A percentile compares a stretch with the other conserved stretches of the same genome.
These are phyloP conservation scores for Caenorhabditis latens DNA, from an alignment of 1,140 invertebrate genomes.

Conservation along the genomic window DNA sequence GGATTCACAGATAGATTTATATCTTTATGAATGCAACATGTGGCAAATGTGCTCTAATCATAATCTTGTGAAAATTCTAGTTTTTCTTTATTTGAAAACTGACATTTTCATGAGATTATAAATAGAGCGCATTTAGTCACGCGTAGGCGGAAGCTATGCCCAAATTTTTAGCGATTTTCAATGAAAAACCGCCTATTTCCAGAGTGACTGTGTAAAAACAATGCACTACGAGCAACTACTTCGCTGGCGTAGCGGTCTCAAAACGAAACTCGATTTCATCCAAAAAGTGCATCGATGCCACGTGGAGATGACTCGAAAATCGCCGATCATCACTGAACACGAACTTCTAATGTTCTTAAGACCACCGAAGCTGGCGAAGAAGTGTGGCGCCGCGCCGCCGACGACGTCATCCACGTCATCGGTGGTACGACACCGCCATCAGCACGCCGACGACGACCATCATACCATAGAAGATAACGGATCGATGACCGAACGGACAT, in stretches of 20 bases:
- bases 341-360: constrained; percentile 16
- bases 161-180: not conserved
- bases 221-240: constrained; percentile 43
- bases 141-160: no score
- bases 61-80: no score
- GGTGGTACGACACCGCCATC: not conserved
- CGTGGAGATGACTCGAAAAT: constrained; percentile 24
- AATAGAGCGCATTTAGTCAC: no score
- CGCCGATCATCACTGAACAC: not conserved
- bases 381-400: not conserved
- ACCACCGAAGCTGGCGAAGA: not conserved
- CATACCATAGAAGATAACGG: constrained; percentile 29
- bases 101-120: no score
- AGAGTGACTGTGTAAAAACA: constrained; percentile 23
- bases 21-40: no score
- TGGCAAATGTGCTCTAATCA: no score
- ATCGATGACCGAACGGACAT: constrained; percentile 16
- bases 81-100: no score
- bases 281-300: constrained; percentile 19
- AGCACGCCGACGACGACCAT: not conserved
- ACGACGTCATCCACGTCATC: constrained; percentile 10
- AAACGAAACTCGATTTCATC: constrained; percentile 36
- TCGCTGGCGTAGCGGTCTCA: constrained; percentile 3
- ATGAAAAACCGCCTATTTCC: not conserved
- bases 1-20: no score